Percentiles rank a stretch among this genome's conserved stretches.
phyloP scores from a whole-genome alignment of 2,797 vertebrate genomes.

The Meriones psammophilus region DNA sequence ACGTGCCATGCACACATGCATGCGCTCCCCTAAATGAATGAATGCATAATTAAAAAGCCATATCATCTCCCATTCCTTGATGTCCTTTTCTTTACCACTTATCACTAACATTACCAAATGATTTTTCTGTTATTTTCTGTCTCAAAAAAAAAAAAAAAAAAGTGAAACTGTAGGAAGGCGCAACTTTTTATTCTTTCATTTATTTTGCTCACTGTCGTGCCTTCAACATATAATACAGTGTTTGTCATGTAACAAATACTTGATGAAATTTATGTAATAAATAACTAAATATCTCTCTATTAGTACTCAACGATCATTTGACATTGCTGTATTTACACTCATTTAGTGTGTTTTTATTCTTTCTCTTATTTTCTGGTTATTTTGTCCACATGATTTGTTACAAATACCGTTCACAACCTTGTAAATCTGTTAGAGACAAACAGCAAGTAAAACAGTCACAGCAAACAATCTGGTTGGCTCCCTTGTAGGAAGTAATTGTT shows the following conservation, averaged over 20 bases:
- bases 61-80: background rate
- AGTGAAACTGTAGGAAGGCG: background rate
- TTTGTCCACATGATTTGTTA: constrained; percentile 90
- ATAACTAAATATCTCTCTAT: constrained; percentile 24
- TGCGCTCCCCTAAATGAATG: background rate
- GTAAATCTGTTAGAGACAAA: constrained; percentile 86
- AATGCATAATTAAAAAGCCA: background rate
- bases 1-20: background rate
- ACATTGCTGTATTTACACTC: background rate
- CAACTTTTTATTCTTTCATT: background rate
- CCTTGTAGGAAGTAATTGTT: constrained; percentile 93
- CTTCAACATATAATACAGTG: background rate
- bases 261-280: constrained; percentile 47
- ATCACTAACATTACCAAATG: background rate
- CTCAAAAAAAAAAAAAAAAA: background rate
- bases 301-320: constrained; percentile 1
- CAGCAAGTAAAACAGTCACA: constrained; percentile 90
- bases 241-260: background rate
- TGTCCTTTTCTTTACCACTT: constrained; percentile 5
- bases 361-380: constrained; percentile 87
- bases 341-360: constrained; percentile 29
- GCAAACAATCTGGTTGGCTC: constrained; percentile 94
- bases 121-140: constrained; percentile 45
- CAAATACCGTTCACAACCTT: constrained; percentile 91
- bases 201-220: background rate